Evolutionary conservation across 2,888 invertebrate species (phyloP).

Genomic region (Pseudococcus viburni): DNA sequence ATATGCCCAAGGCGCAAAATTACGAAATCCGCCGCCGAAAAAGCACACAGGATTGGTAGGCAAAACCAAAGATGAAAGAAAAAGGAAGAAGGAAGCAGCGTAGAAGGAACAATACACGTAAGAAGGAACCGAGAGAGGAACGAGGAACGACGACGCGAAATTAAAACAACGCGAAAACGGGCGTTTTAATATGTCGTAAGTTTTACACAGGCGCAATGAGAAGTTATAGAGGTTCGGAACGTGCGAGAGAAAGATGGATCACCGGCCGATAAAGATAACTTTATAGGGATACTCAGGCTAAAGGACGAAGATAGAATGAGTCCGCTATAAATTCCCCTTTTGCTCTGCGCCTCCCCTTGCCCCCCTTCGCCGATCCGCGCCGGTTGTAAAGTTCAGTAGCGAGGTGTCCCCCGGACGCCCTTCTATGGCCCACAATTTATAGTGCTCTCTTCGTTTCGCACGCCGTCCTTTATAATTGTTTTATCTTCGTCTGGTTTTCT

Average conservation of each 20-base stretch:
- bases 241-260: slow-evolving; percentile 68
- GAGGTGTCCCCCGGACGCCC: slow-evolving; percentile 43
- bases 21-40: no score
- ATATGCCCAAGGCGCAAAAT: no score
- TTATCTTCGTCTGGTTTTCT: slow-evolving; percentile 65
- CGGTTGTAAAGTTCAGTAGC: slow-evolving; percentile 58
- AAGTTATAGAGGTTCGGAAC: slow-evolving; percentile 61
- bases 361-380: background rate
- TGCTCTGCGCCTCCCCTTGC: background rate
- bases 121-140: slow-evolving; percentile 1
- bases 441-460: slow-evolving; percentile 55
- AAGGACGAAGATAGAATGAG: slow-evolving; percentile 45
- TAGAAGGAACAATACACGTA: slow-evolving; percentile 43
- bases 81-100: slow-evolving; percentile 41
- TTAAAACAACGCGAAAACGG: slow-evolving; percentile 66
- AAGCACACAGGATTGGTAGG: no score
- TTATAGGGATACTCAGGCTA: background rate
- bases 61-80: background rate
- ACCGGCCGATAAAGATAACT: slow-evolving; percentile 65
- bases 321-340: slow-evolving; percentile 64
- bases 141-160: slow-evolving; percentile 58
- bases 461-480: slow-evolving; percentile 63
- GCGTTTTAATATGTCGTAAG: slow-evolving; percentile 66
- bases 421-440: slow-evolving; percentile 47
- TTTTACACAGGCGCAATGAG: slow-evolving; percentile 66